phyloP scores from a whole-genome alignment of 2,888 invertebrate species.

The Nymphalis c-album region DNA sequence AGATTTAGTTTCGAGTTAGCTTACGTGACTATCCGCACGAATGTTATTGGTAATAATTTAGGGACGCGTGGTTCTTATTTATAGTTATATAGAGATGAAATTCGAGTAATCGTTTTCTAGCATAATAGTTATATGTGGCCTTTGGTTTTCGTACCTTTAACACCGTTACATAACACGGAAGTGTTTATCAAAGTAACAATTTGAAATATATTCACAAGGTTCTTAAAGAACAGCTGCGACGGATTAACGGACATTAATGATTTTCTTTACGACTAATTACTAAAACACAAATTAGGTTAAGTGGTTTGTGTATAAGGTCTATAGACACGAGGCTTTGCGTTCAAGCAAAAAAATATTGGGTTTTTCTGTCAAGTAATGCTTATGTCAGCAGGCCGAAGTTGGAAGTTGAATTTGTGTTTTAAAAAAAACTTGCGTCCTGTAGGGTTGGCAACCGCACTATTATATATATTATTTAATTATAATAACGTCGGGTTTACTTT shows the following conservation, averaged over 20 bases:
- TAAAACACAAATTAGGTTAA: too few relatives aligned
- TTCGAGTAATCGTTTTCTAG: neutral
- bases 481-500: too few relatives aligned
- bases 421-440: too few relatives aligned
- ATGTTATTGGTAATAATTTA: neutral
- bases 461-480: too few relatives aligned
- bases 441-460: too few relatives aligned
- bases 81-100: neutral
- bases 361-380: too few relatives aligned
- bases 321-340: too few relatives aligned
- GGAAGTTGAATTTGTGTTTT: too few relatives aligned
- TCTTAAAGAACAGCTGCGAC: neutral
- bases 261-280: too few relatives aligned
- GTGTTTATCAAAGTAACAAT: slow-evolving; percentile 7
- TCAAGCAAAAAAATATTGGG: too few relatives aligned
- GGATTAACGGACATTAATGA: neutral
- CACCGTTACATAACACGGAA: slow-evolving; percentile 13
- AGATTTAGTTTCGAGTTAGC: slow-evolving; percentile 2
- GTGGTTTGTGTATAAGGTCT: too few relatives aligned
- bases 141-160: slow-evolving; percentile 1
- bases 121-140: neutral
- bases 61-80: slow-evolving; percentile 6
- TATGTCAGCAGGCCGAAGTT: too few relatives aligned
- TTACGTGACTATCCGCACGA: slow-evolving; percentile 25
- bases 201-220: slow-evolving; percentile 7